phyloP scores from a whole-genome alignment of 2,113 vertebrate genomes.

The Lucifuga dentata region DNA sequence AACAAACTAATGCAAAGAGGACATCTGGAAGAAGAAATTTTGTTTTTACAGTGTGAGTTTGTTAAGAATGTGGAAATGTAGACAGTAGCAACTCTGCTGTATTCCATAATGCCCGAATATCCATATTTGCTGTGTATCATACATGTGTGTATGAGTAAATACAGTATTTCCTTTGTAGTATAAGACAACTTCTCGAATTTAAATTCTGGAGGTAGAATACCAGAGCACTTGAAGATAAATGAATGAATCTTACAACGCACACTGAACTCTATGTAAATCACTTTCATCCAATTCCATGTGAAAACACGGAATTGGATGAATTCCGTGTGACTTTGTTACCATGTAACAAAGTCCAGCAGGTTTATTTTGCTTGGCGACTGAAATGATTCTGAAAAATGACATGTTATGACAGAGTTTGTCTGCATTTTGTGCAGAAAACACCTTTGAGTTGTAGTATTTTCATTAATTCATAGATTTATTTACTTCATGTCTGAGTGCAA shows the following conservation, averaged over 20 bases:
- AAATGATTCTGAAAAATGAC: slow-evolving; percentile 7
- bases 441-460: not conserved
- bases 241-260: no score
- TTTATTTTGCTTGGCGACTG: not conserved
- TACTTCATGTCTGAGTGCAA: slow-evolving; percentile 8
- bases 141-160: no score
- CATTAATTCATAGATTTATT: not conserved
- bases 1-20: slow-evolving; percentile 52
- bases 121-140: no score
- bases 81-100: slow-evolving; percentile 5
- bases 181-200: no score
- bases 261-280: no score
- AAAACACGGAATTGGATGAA: no score
- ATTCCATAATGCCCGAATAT: not conserved
- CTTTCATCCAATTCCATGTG: not conserved
- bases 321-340: no score
- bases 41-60: slow-evolving; percentile 43
- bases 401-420: not conserved
- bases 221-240: no score
- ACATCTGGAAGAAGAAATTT: slow-evolving; percentile 38
- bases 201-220: no score
- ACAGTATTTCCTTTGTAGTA: no score
- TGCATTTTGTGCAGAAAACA: not conserved
- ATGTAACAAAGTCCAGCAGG: no score
- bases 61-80: slow-evolving; percentile 26